Evolutionary conservation across 2,888 invertebrate genomes (phyloP), one percentile per base, ranked within the genome.

Genomic region (Tillus elongatus): DNA sequence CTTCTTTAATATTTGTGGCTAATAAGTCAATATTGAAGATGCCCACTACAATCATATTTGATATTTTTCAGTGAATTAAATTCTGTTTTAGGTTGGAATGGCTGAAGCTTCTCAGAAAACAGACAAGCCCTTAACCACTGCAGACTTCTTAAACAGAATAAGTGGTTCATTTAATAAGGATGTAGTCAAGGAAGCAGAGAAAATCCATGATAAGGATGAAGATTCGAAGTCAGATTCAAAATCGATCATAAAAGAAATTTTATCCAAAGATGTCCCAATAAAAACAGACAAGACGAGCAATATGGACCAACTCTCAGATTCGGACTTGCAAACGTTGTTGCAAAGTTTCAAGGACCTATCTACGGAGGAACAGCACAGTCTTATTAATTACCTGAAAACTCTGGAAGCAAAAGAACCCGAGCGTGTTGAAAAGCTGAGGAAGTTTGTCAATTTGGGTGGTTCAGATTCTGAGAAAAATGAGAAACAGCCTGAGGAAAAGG

Each of bases 331-430:
- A 57, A 80, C 83, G 0, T 63, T 88, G 1, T 59, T 89, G 37
- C 83, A 85, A 58, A 88, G 87, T 56, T 83, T 82, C 49, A 85
- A 84, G 57, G 84, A 86, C 51, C 62, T 89, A 9, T 81, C 81
- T 0, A 75, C 77, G 0, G 84, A 86, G 44, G 88, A 89, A 57
- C 88, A 89, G 53, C 82, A 85, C 56, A 81, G 82, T 49, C 70
- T 89, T 3, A 87, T 89, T 16, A 79, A 78, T 1, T 87, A 87
- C 56, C 60, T 89, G 40, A 86, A 86, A 57, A 86, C 86, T 58
- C 59, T 89, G 26, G 88, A 89, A 58, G 76, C 77, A 0, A 75
- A 75, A 2, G 82, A 87, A 57, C 83, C 86, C 0, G 67, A 72
- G 27, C 73, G 86, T n/a, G 87, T 88, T 1, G 85, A 86, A 53